A percentile compares a stretch with the other conserved stretches of the same genome.
phyloP scores from a whole-genome alignment of 2,113 vertebrate genomes.

The Rissa tridactyla region DNA sequence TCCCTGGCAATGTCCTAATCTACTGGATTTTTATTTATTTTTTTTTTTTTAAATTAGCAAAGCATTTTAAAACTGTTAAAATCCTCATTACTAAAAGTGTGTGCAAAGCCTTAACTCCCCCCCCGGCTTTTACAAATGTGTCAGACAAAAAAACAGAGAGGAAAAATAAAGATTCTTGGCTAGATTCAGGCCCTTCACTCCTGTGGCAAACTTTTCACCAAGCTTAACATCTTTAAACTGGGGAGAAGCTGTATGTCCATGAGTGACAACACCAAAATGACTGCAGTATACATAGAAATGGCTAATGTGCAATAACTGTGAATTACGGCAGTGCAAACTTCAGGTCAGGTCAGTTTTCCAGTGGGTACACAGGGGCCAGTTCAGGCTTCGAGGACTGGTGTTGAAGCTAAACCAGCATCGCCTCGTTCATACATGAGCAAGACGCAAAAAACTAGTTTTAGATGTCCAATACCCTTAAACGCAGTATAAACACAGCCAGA shows the following conservation, averaged over 20 bases:
- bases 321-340: background rate
- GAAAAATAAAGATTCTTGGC: background rate
- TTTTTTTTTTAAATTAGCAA: background rate
- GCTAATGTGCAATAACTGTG: background rate
- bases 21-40: background rate
- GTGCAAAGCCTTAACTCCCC: background rate
- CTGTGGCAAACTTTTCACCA: background rate
- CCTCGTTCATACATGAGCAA: background rate
- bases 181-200: background rate
- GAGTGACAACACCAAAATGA: background rate
- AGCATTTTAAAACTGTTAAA: background rate
- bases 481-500: background rate
- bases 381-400: no score
- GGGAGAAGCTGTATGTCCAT: background rate
- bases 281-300: background rate
- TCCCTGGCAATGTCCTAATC: background rate
- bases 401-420: background rate
- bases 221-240: background rate
- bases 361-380: rapidly evolving
- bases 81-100: background rate
- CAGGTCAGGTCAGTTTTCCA: no score
- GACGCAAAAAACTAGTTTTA: background rate
- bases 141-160: rapidly evolving
- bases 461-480: background rate
- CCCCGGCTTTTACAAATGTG: background rate